Percentiles rank a stretch among this genome's conserved stretches.
phyloP scores from a whole-genome alignment of 2,113 vertebrate genomes.

The Plestiodon gilberti region DNA sequence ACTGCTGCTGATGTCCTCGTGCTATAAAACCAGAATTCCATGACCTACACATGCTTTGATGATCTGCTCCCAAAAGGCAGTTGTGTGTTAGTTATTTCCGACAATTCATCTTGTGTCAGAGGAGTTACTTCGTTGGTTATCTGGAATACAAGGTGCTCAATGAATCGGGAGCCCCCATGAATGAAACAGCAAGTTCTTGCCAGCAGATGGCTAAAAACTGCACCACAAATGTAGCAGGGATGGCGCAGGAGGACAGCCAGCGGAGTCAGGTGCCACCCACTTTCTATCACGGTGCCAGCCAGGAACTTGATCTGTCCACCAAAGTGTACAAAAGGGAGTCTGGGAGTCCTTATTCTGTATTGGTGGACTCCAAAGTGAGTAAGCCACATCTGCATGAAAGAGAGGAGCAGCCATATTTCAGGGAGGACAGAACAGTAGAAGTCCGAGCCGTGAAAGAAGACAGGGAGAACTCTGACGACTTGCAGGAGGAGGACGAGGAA shows the following conservation, averaged over 20 bases:
- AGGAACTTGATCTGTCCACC: constrained; percentile 89
- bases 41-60: constrained; percentile 55
- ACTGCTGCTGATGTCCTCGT: constrained; percentile 59
- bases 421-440: constrained; percentile 81
- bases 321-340: constrained; percentile 92
- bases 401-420: constrained; percentile 89
- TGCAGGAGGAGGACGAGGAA: constrained; percentile 85
- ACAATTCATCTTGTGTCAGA: constrained; percentile 47
- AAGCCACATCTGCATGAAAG: constrained; percentile 81
- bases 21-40: constrained; percentile 55
- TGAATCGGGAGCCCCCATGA: constrained; percentile 80
- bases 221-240: constrained; percentile 80
- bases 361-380: constrained; percentile 89
- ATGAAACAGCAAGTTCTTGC: constrained; percentile 81
- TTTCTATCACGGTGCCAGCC: constrained; percentile 84
- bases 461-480: constrained; percentile 87
- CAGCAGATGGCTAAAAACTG: constrained; percentile 87
- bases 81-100: constrained; percentile 39
- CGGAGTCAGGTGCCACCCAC: constrained; percentile 82
- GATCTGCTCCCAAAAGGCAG: constrained; percentile 46
- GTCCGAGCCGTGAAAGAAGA: constrained; percentile 80
- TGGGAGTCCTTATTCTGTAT: constrained; percentile 88
- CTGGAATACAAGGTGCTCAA: constrained; percentile 61
- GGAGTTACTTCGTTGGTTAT: constrained; percentile 53
- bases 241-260: constrained; percentile 91